Evolutionary conservation across 2,113 vertebrate species (phyloP), one percentile per base, ranked within the genome.

Genomic region (Thryonomys swinderianus): DNA sequence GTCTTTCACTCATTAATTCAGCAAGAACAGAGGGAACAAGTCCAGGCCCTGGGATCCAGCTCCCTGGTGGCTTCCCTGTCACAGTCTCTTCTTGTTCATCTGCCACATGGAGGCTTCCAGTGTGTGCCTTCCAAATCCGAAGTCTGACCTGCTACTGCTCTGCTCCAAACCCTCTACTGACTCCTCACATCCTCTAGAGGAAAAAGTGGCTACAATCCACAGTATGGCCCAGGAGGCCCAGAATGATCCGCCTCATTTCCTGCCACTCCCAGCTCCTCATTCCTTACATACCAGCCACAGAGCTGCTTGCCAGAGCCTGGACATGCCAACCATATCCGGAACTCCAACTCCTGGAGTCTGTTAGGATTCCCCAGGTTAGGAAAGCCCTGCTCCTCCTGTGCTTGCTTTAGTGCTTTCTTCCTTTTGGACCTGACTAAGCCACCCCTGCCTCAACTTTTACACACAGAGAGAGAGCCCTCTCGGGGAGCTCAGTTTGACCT

Each of bases 281-380:
- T 93, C 71, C 76, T 85, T 57, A 95, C n/a, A 71, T 25, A 51
- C 40, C 48, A 85, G 61, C 91, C 71, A 91, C 87, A 91, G 23
- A 42, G 59, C 59, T 30, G 17, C 66, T 57, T 20, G 42, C 34
- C 66, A 82, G 40, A 17, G 18, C 21, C 25, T 37, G 32, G 62
- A 81, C 51, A 51, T n/a, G 25, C 64, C 62, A 67, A 37, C 13
- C 62, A 27, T 9, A 80, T 81, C 76, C 57, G 74, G 48, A 94
- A 78, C 9, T 69, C 40, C 61, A 94, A 78, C 9, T 69, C 40
- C 61, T 32, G 66, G 67, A 27, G 10, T 89, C 69, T 90, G 34
- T 73, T 92, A 42, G 42, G 27, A 20, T 11, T 95, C 53, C 23
- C 55, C 30, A 8, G 20, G n/a, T 34, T 69, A 79, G 57, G 88